These are phyloP conservation scores for Luscinia megarhynchos DNA, from an alignment of 2,797 vertebrate genomes.

Conservation along the genomic window DNA sequence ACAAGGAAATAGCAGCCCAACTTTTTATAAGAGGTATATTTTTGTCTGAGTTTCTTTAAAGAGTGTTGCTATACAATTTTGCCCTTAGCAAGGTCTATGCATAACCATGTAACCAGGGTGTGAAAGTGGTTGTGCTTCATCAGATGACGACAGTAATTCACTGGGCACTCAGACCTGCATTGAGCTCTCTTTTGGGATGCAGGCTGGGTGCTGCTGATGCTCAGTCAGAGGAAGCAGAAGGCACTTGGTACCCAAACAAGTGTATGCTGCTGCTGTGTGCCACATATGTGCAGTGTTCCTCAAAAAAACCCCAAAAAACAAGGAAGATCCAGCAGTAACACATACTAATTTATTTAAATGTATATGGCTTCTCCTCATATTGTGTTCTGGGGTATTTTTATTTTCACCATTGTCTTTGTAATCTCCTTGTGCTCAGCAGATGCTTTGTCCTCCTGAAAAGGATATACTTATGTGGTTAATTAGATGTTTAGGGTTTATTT, in stretches of 20 bases:
- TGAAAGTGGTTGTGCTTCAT: background rate
- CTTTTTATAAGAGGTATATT: background rate
- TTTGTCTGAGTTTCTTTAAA: background rate
- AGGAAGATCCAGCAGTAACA: background rate
- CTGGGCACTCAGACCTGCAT: background rate
- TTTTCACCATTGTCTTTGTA: background rate
- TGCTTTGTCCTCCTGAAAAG: background rate
- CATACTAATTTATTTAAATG: background rate
- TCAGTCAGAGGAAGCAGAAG: background rate
- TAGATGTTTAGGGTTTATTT: background rate
- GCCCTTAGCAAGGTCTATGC: conserved; percentile 2
- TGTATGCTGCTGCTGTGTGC: background rate
- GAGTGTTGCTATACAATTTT: background rate
- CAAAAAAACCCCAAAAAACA: background rate
- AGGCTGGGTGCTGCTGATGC: background rate
- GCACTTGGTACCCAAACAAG: background rate
- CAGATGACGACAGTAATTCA: background rate
- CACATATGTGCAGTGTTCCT: too few relatives aligned
- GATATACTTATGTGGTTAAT: background rate
- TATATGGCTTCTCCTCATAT: background rate
- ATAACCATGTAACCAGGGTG: background rate
- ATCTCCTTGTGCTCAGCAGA: background rate
- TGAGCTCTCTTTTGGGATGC: background rate
- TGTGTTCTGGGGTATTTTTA: background rate
- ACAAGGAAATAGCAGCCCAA: background rate